phyloP scores from a whole-genome alignment of 1,140 invertebrate species.

The Aricia agestis region DNA sequence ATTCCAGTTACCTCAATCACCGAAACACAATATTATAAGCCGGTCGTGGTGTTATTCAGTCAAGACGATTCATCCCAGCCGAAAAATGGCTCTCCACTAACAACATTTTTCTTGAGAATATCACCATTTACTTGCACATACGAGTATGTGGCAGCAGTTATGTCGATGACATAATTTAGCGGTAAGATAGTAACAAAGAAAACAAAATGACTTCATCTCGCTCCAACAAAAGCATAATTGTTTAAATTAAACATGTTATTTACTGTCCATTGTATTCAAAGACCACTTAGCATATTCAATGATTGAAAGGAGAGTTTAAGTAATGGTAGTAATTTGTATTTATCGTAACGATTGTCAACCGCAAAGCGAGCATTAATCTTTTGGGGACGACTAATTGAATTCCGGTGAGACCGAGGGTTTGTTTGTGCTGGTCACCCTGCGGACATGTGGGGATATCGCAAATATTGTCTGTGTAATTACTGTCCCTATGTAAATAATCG shows the following conservation, averaged over 20 bases:
- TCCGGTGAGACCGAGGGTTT: constrained; percentile 39
- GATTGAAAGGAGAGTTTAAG: constrained; percentile 25
- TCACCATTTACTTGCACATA: no score
- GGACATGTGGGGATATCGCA: constrained; percentile 38
- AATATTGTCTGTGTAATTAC: constrained; percentile 16
- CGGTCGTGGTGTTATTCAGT: no score
- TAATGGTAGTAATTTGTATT: constrained; percentile 33
- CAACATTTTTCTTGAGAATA: no score
- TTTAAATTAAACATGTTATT: not conserved
- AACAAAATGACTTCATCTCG: constrained; percentile 3
- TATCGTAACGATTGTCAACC: constrained; percentile 31
- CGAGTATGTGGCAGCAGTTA: not conserved
- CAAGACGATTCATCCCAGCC: no score
- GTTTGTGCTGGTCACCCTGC: constrained; percentile 41
- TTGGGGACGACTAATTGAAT: constrained; percentile 56
- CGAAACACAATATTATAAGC: no score
- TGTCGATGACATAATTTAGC: not conserved
- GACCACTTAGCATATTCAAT: constrained; percentile 20
- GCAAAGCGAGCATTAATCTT: constrained; percentile 35
- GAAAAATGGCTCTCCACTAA: no score
- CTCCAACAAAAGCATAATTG: not conserved
- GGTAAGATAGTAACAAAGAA: not conserved
- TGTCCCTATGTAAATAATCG: not conserved
- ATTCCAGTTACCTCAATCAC: no score
- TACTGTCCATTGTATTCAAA: constrained; percentile 3